These are phyloP conservation scores for Eudyptes chrysolophus DNA, from an alignment of 2,113 vertebrate genomes.

Conservation along the genomic window DNA sequence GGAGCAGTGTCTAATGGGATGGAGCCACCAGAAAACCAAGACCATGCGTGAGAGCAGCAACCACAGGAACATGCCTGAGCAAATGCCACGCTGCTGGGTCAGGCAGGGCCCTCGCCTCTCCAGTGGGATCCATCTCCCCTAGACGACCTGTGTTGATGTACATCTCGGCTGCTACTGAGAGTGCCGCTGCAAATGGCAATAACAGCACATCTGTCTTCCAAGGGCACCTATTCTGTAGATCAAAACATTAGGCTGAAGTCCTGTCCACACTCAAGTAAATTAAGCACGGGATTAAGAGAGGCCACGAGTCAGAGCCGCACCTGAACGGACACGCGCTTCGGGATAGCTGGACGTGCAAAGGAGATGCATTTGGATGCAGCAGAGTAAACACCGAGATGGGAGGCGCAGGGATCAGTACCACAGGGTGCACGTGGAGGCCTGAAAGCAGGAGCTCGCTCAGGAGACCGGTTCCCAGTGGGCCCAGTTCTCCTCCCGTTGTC, in stretches of 20 bases:
- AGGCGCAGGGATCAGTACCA: accelerated
- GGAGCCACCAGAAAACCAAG: not conserved
- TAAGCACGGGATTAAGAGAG: not conserved
- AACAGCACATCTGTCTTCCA: not conserved
- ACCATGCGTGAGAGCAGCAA: accelerated
- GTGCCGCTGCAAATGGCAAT: not conserved
- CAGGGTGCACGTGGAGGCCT: not conserved
- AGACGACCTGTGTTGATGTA: not conserved
- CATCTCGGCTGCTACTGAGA: not conserved
- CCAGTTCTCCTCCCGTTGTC: not conserved
- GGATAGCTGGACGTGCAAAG: not conserved
- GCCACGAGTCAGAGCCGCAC: accelerated
- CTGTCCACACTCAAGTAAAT: not conserved
- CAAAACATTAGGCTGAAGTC: not conserved
- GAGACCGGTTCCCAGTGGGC: not conserved
- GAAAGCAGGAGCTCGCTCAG: not conserved
- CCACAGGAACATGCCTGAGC: not conserved
- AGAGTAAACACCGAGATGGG: not conserved
- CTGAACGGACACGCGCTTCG: accelerated
- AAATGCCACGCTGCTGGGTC: not conserved
- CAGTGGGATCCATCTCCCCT: not conserved
- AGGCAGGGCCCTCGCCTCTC: not conserved
- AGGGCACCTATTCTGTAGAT: not conserved
- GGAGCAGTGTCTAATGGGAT: accelerated
- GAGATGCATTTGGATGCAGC: not conserved